These are phyloP conservation scores for Peromyscus polionotus DNA, from an alignment of 2,113 vertebrate genomes.

Conservation along the genomic window DNA sequence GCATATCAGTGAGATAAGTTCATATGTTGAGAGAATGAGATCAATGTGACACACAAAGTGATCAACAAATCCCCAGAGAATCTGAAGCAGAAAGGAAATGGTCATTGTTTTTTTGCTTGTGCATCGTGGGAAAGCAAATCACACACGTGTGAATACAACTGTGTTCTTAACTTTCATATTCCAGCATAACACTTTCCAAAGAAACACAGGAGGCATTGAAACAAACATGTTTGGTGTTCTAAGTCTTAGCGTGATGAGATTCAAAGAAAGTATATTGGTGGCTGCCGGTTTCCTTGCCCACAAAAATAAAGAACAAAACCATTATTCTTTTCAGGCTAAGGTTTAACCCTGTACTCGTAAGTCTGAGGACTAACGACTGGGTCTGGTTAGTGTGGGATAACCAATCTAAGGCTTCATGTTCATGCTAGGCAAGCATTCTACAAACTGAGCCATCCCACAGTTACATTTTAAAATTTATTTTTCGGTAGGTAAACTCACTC, in stretches of 20 bases:
- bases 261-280: not conserved
- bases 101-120: not conserved
- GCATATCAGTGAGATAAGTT: not conserved
- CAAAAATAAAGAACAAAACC: not conserved
- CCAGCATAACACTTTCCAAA: not conserved
- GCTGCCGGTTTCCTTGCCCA: not conserved
- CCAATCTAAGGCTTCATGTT: too few relatives aligned
- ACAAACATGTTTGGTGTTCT: not conserved
- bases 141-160: not conserved
- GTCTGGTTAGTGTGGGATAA: too few relatives aligned
- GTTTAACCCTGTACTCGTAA: not conserved
- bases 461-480: not conserved
- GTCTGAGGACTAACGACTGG: not conserved
- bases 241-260: not conserved
- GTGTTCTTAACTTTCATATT: not conserved
- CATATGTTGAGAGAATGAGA: conserved; percentile 5
- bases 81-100: not conserved
- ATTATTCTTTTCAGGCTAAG: not conserved
- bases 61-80: not conserved
- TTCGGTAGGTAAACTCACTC: not conserved
- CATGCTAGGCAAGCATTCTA: not conserved
- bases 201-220: conserved; percentile 1
- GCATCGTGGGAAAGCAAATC: not conserved
- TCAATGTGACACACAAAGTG: not conserved
- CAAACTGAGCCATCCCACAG: not conserved